Evolutionary conservation across 1,140 invertebrate genomes (phyloP).

Genomic region (Littorina saxatilis): DNA sequence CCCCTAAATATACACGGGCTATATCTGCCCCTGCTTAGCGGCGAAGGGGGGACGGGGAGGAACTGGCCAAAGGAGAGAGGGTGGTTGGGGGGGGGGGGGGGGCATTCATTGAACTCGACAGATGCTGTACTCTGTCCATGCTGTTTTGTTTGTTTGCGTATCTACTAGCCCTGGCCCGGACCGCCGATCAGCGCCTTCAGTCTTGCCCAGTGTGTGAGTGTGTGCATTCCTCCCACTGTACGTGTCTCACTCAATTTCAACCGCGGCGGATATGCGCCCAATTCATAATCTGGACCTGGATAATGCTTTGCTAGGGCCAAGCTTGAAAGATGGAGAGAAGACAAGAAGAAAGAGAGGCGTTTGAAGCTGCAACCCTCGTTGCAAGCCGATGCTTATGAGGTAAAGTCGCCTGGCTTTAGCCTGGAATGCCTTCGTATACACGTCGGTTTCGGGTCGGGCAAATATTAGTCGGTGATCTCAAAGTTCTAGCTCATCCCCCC

Average conservation of each 20-base stretch:
- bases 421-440: conserved; percentile 36
- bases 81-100: not conserved
- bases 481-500: not conserved
- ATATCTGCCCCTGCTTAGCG: too few species aligned
- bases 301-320: too few species aligned
- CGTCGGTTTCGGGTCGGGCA: not conserved
- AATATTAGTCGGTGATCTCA: conserved; percentile 27
- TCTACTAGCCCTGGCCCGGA: not conserved
- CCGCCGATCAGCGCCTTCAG: too few species aligned
- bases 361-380: conserved; percentile 5
- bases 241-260: too few species aligned
- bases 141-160: conserved; percentile 3
- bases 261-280: conserved; percentile 20
- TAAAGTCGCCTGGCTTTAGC: conserved; percentile 32
- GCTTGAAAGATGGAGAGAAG: too few species aligned
- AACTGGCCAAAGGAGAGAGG: not conserved
- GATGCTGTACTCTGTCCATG: not conserved
- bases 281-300: conserved; percentile 33
- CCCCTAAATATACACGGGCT: too few species aligned
- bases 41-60: not conserved
- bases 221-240: too few species aligned
- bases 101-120: not conserved
- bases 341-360: conserved; percentile 28
- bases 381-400: conserved; percentile 35
- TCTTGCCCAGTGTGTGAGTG: too few species aligned